Base-by-base conservation (phyloP, 2,797 vertebrate genomes). In the Pseudomugil gertrudae region DNA sequence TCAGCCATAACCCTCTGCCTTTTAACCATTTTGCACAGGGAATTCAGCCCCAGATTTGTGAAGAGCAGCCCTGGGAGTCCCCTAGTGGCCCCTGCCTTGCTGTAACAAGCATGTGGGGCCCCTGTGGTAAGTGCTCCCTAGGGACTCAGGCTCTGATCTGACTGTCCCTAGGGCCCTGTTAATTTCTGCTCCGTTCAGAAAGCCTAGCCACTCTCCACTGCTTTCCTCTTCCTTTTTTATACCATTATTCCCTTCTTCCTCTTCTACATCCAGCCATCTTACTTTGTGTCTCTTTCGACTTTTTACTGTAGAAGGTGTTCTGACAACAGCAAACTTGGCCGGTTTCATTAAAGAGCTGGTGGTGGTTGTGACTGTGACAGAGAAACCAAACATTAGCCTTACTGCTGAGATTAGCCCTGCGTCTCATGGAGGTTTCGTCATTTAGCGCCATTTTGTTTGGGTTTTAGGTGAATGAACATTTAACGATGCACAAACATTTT, bases 181-280 rank as follows among this genome's bases (percentile, higher is more conserved):
- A 92, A 93, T 94, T 94, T 90, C 89, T 90, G 90, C 92, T 92
- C 87, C 3, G 57, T 88, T 90, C 90, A 81, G 81, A 81, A 76
- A 87, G 86, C 81, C 80, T 90, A 66, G 43, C 80, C 77, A 82
- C 88, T 91, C 90, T 87, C 85, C 85, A 83, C 83, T 90, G 86
- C 88, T 84, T 77, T 84, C 75, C 74, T 84, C 71, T 60, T 77
- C 63, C 69, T 76, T 78, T 72, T 86, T 65, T 61, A 29, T 47
- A 56, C 74, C 38, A 55, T 75, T 81, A 56, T 77, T 66, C 60
- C 79, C 45, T 69, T 80, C 57, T 60, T 79, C 63, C 66, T 84
- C 57, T 55, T 77, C 63, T 61, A 76, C 79, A 63, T 66, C 79
- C 66, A 48, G 45, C 66, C 60, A 33, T 61, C 67, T 1, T 54